Conservation (phyloP, 2,797 vertebrate genomes). For the Rhabdomys pumilio region DNA sequence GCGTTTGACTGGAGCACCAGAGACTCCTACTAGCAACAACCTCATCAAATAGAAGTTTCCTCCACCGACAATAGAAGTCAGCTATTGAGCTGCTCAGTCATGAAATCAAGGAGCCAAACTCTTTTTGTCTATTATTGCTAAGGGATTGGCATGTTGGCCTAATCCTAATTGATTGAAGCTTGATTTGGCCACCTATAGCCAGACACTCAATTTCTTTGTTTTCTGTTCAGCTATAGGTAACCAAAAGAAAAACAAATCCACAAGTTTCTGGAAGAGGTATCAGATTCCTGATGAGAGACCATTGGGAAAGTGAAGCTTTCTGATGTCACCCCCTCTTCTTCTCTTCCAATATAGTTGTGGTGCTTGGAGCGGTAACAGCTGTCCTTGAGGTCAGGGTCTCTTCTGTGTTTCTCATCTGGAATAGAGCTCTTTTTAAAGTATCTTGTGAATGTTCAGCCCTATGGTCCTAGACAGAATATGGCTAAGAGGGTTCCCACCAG, state of each 20-base stretch:
- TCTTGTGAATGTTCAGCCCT: not conserved
- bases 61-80: not conserved
- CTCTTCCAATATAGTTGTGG: not conserved
- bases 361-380: not conserved
- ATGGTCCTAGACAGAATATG: not conserved
- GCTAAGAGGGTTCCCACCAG: not conserved
- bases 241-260: constrained; percentile 1
- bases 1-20: not conserved
- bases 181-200: not conserved
- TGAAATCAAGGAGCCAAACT: not conserved
- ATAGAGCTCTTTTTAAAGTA: not conserved
- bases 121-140: constrained; percentile 22
- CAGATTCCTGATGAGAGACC: not conserved
- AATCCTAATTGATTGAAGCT: constrained; percentile 1
- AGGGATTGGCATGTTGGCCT: not conserved
- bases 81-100: not conserved
- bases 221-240: not conserved
- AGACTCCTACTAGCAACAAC: not conserved
- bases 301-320: not conserved
- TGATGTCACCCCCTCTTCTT: not conserved
- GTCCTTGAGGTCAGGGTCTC: not conserved
- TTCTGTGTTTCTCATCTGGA: not conserved
- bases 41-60: not conserved
- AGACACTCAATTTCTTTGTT: not conserved
- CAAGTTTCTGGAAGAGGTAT: constrained; percentile 8